Evolutionary conservation across 64 coral and sea anemone genomes (phyloP).

Genomic region (Stichodactyla helianthus): DNA sequence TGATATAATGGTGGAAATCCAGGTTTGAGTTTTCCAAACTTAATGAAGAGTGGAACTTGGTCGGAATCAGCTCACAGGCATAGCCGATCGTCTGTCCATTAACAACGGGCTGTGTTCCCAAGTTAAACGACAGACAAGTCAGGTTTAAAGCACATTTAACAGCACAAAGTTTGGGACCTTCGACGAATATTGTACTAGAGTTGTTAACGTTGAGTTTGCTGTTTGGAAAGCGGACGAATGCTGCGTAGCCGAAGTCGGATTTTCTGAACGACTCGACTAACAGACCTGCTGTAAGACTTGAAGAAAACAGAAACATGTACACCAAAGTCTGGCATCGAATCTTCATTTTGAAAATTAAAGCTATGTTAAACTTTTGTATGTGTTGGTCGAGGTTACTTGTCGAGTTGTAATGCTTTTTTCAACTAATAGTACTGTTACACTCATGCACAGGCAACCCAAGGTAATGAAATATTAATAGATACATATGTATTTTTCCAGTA

Average conservation of each 20-base stretch:
- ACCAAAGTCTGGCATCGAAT: background rate
- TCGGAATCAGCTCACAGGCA: background rate
- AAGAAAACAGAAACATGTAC: background rate
- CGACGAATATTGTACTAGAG: background rate
- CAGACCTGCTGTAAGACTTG: background rate
- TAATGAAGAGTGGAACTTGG: background rate
- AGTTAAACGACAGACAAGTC: background rate
- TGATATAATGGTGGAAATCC: background rate
- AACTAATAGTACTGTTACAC: background rate
- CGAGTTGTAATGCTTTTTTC: too few species aligned
- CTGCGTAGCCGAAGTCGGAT: background rate
- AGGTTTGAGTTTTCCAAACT: background rate
- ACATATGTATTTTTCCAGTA: too few species aligned
- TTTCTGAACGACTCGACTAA: background rate
- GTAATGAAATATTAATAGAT: background rate
- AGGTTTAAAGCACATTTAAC: background rate
- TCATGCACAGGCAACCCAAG: background rate
- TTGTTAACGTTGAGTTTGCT: background rate
- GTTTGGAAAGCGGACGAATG: background rate
- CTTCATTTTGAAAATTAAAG: background rate
- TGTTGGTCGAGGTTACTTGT: too few species aligned
- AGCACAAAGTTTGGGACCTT: background rate
- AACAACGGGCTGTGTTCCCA: background rate
- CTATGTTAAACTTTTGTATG: background rate
- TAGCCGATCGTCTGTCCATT: background rate